Conservation (phyloP, 2,888 invertebrate species). For the Keiferia lycopersicella region DNA sequence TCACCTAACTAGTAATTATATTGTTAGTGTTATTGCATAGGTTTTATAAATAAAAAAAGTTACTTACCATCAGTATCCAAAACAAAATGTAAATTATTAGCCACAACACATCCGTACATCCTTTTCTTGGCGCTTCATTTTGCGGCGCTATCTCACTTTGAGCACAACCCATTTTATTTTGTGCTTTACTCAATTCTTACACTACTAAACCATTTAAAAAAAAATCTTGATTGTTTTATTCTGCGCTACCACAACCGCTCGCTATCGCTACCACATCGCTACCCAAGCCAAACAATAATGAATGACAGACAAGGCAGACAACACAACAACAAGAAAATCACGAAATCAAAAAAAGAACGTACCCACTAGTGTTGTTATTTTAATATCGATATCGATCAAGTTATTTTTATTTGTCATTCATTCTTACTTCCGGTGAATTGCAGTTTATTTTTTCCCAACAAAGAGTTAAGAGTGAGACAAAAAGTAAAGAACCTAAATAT, state of each 20-base stretch:
- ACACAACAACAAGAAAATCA: neutral
- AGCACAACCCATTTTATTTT: constrained; percentile 82
- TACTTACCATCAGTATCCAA: constrained; percentile 91
- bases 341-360: neutral
- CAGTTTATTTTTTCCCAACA: neutral
- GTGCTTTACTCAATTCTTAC: neutral
- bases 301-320: neutral
- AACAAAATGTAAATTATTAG: constrained; percentile 88
- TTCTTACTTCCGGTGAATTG: neutral
- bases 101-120: constrained; percentile 93
- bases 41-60: neutral
- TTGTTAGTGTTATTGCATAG: neutral
- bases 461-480: too few relatives aligned
- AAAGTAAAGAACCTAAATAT: too few relatives aligned
- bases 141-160: constrained; percentile 84
- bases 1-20: neutral
- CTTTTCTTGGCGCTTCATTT: constrained; percentile 83
- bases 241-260: neutral
- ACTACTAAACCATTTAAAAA: neutral
- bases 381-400: neutral
- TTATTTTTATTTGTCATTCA: neutral
- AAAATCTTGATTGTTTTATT: neutral
- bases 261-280: neutral
- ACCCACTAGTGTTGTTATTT: neutral
- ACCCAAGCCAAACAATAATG: constrained; percentile 18